phyloP scores from a whole-genome alignment of 2,113 vertebrate species.

The Pogona vitticeps region DNA sequence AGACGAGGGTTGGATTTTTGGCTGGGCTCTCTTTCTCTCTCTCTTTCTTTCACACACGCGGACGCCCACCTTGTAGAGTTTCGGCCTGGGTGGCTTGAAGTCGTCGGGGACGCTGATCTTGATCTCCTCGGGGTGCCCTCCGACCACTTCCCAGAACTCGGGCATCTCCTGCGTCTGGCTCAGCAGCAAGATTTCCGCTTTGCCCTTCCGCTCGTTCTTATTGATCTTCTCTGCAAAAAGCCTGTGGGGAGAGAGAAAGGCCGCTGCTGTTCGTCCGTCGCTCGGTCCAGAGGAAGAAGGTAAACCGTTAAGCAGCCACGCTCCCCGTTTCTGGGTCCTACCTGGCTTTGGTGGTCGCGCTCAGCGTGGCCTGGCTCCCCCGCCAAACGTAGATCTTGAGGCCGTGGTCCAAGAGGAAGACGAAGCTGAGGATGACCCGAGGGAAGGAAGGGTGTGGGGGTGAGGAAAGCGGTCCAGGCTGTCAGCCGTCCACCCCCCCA shows the following conservation, averaged over 20 bases:
- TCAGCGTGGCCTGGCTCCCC: constrained; percentile 89
- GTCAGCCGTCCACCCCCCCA: background rate
- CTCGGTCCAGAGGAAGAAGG: no score
- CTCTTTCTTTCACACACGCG: no score
- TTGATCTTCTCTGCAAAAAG: constrained; percentile 98
- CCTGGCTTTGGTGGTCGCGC: constrained; percentile 95
- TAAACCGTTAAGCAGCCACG: background rate
- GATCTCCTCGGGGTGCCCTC: constrained; percentile 93
- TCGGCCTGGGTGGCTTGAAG: constrained; percentile 88
- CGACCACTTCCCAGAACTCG: constrained; percentile 89
- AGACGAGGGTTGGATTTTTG: rapidly evolving
- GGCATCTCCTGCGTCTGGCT: constrained; percentile 87
- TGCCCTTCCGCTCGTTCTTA: constrained; percentile 95
- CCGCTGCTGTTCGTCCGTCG: rapidly evolving
- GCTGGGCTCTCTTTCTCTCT: no score
- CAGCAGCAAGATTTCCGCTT: constrained; percentile 87
- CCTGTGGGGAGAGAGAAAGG: constrained; percentile 61
- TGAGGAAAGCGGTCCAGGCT: background rate
- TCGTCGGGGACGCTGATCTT: constrained; percentile 88
- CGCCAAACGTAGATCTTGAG: constrained; percentile 91
- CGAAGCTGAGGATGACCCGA: constrained; percentile 79
- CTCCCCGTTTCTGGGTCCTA: constrained; percentile 47
- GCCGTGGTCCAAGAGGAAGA: constrained; percentile 91
- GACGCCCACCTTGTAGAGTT: constrained; percentile 90
- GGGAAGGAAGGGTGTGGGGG: background rate